Conservation (phyloP, 2,113 vertebrate species). For the Lepus europaeus region DNA sequence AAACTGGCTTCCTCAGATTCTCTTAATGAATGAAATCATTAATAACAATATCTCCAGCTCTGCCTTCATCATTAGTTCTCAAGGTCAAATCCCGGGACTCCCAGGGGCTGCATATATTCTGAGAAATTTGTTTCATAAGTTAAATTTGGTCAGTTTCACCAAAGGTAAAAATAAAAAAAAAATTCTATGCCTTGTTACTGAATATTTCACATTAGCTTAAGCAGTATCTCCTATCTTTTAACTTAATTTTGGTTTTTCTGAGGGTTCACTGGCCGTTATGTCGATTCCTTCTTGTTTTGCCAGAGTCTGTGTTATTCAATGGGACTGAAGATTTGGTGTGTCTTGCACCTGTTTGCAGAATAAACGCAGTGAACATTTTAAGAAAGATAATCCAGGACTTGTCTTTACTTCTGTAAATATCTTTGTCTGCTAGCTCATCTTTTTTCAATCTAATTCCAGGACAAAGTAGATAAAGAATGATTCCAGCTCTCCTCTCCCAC, state of each 20-base stretch:
- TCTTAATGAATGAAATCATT: conserved; percentile 46
- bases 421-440: background rate
- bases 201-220: background rate
- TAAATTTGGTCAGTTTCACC: conserved; percentile 20
- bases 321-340: background rate
- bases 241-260: no score
- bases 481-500: background rate
- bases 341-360: background rate
- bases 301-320: background rate
- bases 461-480: background rate
- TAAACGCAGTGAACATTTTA: background rate
- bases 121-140: conserved; percentile 6
- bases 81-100: conserved; percentile 24
- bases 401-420: background rate
- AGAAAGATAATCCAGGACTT: background rate
- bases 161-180: conserved; percentile 10
- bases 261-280: background rate
- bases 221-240: background rate
- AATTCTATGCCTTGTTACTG: conserved; percentile 2
- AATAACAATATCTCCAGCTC: background rate
- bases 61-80: conserved; percentile 4
- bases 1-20: background rate
- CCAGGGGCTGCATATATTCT: background rate
- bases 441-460: background rate
- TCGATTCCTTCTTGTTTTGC: background rate